phyloP scores from a whole-genome alignment of 2,888 invertebrate species.

The Pseudeuparius sepicola region DNA sequence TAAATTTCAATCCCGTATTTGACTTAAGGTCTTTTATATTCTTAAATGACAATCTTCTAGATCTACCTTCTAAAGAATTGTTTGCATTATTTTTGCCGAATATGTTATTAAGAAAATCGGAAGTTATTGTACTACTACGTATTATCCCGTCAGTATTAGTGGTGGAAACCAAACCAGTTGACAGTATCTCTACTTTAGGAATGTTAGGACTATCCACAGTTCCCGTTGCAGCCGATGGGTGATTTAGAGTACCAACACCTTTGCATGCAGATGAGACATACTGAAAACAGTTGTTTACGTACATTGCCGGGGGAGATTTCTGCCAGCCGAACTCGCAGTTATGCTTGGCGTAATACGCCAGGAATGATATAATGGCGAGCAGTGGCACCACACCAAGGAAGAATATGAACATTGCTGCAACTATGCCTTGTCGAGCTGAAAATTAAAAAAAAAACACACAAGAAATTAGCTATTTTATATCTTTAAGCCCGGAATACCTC shows the following conservation, averaged over 20 bases:
- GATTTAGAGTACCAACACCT: slow-evolving; percentile 29
- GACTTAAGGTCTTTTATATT: slow-evolving; percentile 30
- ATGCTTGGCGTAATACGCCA: slow-evolving; percentile 65
- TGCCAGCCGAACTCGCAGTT: slow-evolving; percentile 51
- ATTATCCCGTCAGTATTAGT: slow-evolving; percentile 50
- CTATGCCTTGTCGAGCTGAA: slow-evolving; percentile 65
- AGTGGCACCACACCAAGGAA: slow-evolving; percentile 79
- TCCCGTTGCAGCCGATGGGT: slow-evolving; percentile 7
- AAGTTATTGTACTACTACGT: slow-evolving; percentile 34
- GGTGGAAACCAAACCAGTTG: slow-evolving; percentile 52
- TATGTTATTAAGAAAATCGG: slow-evolving; percentile 18
- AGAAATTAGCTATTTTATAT: slow-evolving; percentile 1
- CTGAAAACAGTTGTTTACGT: slow-evolving; percentile 40
- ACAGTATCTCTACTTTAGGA: slow-evolving; percentile 43
- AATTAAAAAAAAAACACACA: slow-evolving; percentile 20
- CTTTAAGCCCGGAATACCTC: too few species aligned
- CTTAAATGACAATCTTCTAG: slow-evolving; percentile 29
- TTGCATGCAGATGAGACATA: slow-evolving; percentile 34
- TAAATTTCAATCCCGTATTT: slow-evolving; percentile 17
- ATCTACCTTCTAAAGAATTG: slow-evolving; percentile 11
- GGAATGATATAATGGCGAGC: slow-evolving; percentile 54
- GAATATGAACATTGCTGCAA: slow-evolving; percentile 75
- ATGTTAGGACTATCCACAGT: slow-evolving; percentile 14
- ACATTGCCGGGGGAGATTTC: slow-evolving; percentile 41
- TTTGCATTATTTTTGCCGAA: slow-evolving; percentile 16